These are phyloP conservation scores for Cotesia chilonis DNA, from an alignment of 1,140 invertebrate genomes.

Conservation along the genomic window DNA sequence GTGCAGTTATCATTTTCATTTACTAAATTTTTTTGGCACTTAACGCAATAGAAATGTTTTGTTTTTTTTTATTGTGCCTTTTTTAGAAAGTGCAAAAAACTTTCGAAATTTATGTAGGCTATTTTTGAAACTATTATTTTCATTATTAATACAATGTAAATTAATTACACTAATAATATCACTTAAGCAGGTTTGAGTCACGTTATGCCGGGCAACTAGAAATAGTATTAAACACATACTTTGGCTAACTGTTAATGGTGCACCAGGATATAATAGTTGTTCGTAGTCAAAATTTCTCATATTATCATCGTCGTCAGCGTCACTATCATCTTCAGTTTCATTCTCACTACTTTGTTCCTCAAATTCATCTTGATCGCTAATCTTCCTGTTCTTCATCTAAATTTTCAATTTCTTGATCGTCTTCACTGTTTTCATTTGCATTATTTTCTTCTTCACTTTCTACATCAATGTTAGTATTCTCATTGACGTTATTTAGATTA, in stretches of 20 bases:
- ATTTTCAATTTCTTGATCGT: no score
- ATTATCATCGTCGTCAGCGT: not conserved
- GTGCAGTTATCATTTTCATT: not conserved
- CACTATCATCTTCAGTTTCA: not conserved
- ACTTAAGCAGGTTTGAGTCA: slow-evolving; percentile 1
- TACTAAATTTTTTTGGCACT: slow-evolving; percentile 1
- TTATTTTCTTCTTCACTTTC: no score
- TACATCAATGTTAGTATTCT: no score
- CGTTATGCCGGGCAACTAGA: slow-evolving; percentile 25
- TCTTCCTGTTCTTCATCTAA: no score
- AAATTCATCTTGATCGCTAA: no score
- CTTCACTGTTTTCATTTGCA: no score
- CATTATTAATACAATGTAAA: slow-evolving; percentile 14
- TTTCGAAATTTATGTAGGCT: slow-evolving; percentile 28
- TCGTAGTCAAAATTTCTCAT: not conserved
- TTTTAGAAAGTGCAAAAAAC: slow-evolving; percentile 13
- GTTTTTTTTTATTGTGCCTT: not conserved
- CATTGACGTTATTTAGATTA: no score
- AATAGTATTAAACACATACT: slow-evolving; percentile 30
- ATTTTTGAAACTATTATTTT: slow-evolving; percentile 10
- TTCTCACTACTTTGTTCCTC: no score
- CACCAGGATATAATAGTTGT: slow-evolving; percentile 18
- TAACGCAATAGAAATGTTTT: slow-evolving; percentile 25
- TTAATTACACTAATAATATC: slow-evolving; percentile 26
- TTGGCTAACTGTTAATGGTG: slow-evolving; percentile 18